Evolutionary conservation across 2,113 vertebrate genomes (phyloP).

Genomic region (Edolisoma coerulescens): DNA sequence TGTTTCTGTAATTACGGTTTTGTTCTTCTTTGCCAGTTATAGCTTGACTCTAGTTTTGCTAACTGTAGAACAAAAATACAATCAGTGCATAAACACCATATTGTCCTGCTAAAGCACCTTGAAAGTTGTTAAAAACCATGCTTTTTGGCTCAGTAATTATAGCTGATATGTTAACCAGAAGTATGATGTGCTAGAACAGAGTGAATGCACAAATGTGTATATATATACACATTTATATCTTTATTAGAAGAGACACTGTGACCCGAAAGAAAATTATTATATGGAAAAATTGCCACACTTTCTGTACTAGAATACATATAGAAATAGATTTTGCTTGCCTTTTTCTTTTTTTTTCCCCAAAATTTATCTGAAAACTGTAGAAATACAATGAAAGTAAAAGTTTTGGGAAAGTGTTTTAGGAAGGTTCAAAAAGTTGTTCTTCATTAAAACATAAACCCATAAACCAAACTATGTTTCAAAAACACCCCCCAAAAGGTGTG

Average conservation of each 20-base stretch:
- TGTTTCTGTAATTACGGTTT: not conserved
- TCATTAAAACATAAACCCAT: not conserved
- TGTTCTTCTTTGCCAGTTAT: not conserved
- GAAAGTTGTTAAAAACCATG: not conserved
- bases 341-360: not conserved
- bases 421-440: not conserved
- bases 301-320: not conserved
- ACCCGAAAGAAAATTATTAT: not conserved
- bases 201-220: not conserved
- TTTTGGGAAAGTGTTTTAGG: not conserved
- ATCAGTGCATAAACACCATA: not conserved
- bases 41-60: not conserved
- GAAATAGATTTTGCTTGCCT: not conserved
- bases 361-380: not conserved
- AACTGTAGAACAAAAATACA: not conserved
- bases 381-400: not conserved
- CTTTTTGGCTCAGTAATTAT: not conserved
- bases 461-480: not conserved
- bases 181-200: not conserved
- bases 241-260: not conserved
- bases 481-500: rapidly evolving
- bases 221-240: not conserved
- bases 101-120: not conserved
- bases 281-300: rapidly evolving
- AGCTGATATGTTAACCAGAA: not conserved